phyloP scores from a whole-genome alignment of 2,113 vertebrate species.

The human (Homo sapiens) region GRCh38 chr15:59397501-59398000 shows the following conservation, averaged over 20 bases:
- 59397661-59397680: background rate
- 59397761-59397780: conserved; percentile 54
- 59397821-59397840: conserved; percentile 61
- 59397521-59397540: background rate
- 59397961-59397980: background rate
- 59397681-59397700: background rate
- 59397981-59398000: background rate
- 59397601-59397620: background rate
- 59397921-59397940: background rate
- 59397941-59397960: background rate
- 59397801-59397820: background rate
- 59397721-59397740: background rate
- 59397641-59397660: background rate
- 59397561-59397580: background rate
- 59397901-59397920: background rate
- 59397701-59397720: background rate
- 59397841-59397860: conserved; percentile 56
- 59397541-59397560: background rate
- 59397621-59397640: background rate
- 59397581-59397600: background rate
- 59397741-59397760: background rate
- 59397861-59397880: conserved; percentile 36
- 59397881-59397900: conserved; percentile 7
- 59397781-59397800: conserved; percentile 2
- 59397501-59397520: background rate